These are phyloP conservation scores for Halichoerus grypus DNA, from an alignment of 2,113 vertebrate genomes.

Conservation along the genomic window DNA sequence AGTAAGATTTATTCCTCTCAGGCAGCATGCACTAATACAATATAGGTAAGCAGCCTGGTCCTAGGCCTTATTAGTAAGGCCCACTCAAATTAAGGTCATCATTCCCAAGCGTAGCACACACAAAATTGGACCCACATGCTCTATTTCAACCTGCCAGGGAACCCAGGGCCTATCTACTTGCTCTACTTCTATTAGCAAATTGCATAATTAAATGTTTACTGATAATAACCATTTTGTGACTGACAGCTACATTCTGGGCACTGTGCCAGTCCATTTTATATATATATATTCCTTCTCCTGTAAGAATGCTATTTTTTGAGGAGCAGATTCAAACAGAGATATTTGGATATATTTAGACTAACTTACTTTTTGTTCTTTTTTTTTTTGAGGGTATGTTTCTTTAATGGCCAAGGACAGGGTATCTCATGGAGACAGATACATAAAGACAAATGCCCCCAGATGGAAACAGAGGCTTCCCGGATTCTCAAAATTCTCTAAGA, in stretches of 20 bases:
- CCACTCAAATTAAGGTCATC: constrained; percentile 46
- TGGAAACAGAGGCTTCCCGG: neutral
- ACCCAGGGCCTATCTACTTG: neutral
- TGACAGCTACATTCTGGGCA: neutral
- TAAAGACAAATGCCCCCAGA: neutral
- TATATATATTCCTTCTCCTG: neutral
- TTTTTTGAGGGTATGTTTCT: neutral
- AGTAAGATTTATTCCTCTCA: neutral
- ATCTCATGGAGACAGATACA: neutral
- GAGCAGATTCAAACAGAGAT: neutral
- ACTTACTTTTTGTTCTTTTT: neutral
- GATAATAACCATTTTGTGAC: neutral
- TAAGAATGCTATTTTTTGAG: neutral
- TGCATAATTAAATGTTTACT: neutral
- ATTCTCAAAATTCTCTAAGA: neutral
- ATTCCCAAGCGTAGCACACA: neutral
- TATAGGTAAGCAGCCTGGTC: neutral
- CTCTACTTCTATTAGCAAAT: neutral
- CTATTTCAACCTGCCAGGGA: constrained; percentile 15
- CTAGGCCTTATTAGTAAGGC: neutral
- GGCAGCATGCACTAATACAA: neutral
- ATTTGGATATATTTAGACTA: neutral
- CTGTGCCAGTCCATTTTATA: neutral
- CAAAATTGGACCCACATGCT: neutral
- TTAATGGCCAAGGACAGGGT: neutral